phyloP scores from a whole-genome alignment of 1,140 invertebrate species.

The Drosophila seguyi region DNA sequence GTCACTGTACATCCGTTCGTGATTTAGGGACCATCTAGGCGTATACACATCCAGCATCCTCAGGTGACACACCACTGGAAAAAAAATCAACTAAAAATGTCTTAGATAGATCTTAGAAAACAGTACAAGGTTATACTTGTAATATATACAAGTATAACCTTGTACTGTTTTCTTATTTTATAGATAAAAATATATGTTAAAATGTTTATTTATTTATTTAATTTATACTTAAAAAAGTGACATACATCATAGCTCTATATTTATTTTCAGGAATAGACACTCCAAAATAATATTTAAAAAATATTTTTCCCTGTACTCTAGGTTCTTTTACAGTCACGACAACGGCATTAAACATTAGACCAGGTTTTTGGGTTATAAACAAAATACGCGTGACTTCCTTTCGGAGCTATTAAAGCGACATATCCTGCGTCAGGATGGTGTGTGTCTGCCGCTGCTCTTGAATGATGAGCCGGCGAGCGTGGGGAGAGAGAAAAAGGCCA shows the following conservation, averaged over 20 bases:
- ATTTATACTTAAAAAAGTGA: no score
- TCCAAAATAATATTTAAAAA: conserved; percentile 16
- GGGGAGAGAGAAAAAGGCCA: conserved; percentile 14
- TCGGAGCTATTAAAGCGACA: conserved; percentile 77
- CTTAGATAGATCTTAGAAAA: no score
- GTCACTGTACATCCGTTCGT: conserved; percentile 75
- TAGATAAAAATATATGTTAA: no score
- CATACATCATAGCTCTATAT: no score
- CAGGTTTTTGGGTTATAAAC: conserved; percentile 75
- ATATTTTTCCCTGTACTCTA: conserved; percentile 25
- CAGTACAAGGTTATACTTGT: no score
- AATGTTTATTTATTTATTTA: no score
- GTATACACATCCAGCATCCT: conserved; percentile 35
- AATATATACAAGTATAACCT: no score
- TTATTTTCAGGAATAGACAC: not conserved
- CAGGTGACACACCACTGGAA: conserved; percentile 36
- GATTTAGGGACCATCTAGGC: conserved; percentile 61
- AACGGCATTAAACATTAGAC: conserved; percentile 49
- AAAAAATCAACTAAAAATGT: not conserved
- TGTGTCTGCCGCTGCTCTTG: conserved; percentile 31
- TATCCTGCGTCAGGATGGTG: conserved; percentile 62
- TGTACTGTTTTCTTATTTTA: no score
- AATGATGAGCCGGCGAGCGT: conserved; percentile 55
- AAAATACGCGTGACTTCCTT: conserved; percentile 84
- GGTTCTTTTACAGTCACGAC: not conserved